These are phyloP conservation scores for Mormyrus lacerda DNA, from an alignment of 2,113 vertebrate genomes.

Conservation along the genomic window DNA sequence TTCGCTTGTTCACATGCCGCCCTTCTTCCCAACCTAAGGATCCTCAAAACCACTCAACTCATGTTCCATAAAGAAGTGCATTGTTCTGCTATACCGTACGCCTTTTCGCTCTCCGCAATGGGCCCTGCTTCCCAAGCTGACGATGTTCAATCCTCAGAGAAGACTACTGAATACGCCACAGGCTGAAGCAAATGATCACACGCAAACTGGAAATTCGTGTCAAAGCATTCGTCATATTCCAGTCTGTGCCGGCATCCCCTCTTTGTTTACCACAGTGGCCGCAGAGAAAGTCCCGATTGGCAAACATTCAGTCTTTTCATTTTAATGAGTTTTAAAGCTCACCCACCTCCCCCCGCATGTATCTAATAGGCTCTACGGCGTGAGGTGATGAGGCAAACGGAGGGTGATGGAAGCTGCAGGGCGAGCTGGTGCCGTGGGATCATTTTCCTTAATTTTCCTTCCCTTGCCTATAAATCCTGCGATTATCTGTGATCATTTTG, in stretches of 20 bases:
- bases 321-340: not conserved
- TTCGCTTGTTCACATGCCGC: not conserved
- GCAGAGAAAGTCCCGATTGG: not conserved
- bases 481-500: not conserved
- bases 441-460: not conserved
- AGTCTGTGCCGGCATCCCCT: not conserved
- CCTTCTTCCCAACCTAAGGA: not conserved
- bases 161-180: not conserved
- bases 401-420: not conserved
- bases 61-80: not conserved
- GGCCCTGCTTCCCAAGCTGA: not conserved
- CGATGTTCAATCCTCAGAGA: not conserved
- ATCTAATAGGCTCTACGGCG: not conserved
- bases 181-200: not conserved
- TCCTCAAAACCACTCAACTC: not conserved
- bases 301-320: not conserved
- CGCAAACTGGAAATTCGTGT: not conserved
- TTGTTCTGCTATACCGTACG: not conserved
- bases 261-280: not conserved
- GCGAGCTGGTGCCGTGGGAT: not conserved
- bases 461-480: constrained; percentile 9
- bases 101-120: not conserved
- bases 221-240: not conserved
- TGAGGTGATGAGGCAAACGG: not conserved
- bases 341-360: not conserved